These are phyloP conservation scores for Miltochrista miniata DNA, from an alignment of 2,888 invertebrate species.

Conservation along the genomic window DNA sequence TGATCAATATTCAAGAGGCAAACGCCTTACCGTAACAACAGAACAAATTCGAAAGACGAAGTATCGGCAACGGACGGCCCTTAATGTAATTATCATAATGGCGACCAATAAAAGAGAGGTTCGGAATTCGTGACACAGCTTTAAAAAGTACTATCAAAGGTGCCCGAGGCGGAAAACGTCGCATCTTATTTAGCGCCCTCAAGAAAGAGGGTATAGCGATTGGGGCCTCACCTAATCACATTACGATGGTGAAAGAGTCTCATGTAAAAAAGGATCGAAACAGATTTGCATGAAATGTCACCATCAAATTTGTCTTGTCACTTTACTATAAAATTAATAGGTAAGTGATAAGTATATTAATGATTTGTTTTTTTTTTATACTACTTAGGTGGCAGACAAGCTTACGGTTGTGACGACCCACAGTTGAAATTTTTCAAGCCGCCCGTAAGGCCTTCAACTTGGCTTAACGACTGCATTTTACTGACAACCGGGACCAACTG, in stretches of 20 bases:
- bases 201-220: conserved; percentile 60
- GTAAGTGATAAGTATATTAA: conserved; percentile 31
- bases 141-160: conserved; percentile 81
- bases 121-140: conserved; percentile 79
- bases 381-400: too few relatives aligned
- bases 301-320: conserved; percentile 67
- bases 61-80: conserved; percentile 75
- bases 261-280: conserved; percentile 73
- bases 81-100: conserved; percentile 83
- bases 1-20: conserved; percentile 79
- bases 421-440: too few relatives aligned
- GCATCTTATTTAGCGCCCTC: conserved; percentile 80
- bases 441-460: too few relatives aligned
- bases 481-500: too few relatives aligned
- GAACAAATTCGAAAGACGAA: conserved; percentile 81
- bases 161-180: conserved; percentile 80
- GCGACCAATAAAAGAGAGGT: conserved; percentile 81
- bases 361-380: too few relatives aligned
- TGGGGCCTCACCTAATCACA: conserved; percentile 75
- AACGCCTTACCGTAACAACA: conserved; percentile 75
- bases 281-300: conserved; percentile 80
- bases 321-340: conserved; percentile 51
- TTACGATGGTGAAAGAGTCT: conserved; percentile 76
- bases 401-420: too few relatives aligned
- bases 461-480: too few relatives aligned